Conservation (phyloP, 2,113 vertebrate genomes). For the Pardalotus punctatus region DNA sequence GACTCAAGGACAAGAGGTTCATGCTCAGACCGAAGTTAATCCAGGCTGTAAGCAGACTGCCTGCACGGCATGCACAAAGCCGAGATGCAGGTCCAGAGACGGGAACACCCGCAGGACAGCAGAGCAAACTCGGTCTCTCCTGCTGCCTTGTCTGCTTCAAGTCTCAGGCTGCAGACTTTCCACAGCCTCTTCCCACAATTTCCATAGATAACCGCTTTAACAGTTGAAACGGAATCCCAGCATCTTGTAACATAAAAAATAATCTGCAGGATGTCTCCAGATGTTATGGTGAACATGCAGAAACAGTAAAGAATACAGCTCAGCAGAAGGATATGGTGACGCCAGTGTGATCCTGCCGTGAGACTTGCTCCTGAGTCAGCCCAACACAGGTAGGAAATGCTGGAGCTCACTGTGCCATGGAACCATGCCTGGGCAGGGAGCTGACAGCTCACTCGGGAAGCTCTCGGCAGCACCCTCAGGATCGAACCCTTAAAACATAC, state of each 20-base stretch:
- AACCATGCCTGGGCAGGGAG: accelerated
- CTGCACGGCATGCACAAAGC: background rate
- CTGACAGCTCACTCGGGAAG: background rate
- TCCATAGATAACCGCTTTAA: background rate
- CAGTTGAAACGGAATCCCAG: background rate
- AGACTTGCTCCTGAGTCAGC: background rate
- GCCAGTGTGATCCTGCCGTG: accelerated
- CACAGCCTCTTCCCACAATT: background rate
- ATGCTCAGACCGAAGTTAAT: background rate
- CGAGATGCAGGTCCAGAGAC: background rate
- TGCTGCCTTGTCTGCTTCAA: background rate
- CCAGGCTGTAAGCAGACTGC: too few species aligned
- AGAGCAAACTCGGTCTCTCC: background rate
- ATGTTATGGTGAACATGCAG: background rate
- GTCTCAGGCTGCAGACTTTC: background rate
- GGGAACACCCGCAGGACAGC: background rate
- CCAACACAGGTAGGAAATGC: background rate
- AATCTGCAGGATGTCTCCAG: background rate
- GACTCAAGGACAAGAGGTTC: background rate
- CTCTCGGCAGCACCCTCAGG: background rate
- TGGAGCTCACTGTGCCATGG: accelerated
- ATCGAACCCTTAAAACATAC: background rate
- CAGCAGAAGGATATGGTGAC: background rate
- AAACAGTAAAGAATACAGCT: background rate
- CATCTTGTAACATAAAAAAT: background rate